phyloP scores from a whole-genome alignment of 2,797 vertebrate species.

The Anguilla obscura region DNA sequence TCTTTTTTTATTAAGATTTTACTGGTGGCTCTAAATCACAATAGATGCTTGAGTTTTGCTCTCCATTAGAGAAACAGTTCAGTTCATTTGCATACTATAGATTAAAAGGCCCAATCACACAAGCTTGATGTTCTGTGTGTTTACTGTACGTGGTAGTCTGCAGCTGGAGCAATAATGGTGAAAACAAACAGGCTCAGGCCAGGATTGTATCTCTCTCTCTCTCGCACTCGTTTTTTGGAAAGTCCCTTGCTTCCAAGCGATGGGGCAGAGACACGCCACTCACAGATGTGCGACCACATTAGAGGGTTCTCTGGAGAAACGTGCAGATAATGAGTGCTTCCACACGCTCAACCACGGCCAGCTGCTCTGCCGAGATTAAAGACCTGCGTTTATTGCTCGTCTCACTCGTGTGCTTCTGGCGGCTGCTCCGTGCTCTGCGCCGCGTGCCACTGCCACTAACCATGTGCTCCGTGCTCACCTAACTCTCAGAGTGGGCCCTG shows the following conservation, averaged over 20 bases:
- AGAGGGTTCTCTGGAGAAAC: slow-evolving; percentile 71
- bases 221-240: slow-evolving; percentile 71
- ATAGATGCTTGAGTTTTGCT: not conserved
- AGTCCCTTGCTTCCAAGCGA: slow-evolving; percentile 74
- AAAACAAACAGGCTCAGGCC: slow-evolving; percentile 20
- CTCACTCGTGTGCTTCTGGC: slow-evolving; percentile 42
- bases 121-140: not conserved
- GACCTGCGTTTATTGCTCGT: slow-evolving; percentile 53
- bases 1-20: not conserved
- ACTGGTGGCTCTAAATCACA: not conserved
- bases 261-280: slow-evolving; percentile 83
- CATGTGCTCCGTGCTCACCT: slow-evolving; percentile 11
- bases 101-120: not conserved
- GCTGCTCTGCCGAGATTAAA: slow-evolving; percentile 58
- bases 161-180: not conserved
- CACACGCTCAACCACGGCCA: slow-evolving; percentile 50
- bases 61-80: not conserved
- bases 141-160: slow-evolving; percentile 5
- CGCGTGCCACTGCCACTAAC: slow-evolving; percentile 12
- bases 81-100: not conserved
- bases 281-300: slow-evolving; percentile 95
- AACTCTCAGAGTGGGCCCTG: not conserved
- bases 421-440: slow-evolving; percentile 22
- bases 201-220: not conserved
- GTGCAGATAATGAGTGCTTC: slow-evolving; percentile 61